Percentiles rank a stretch among this genome's conserved stretches.
These are phyloP conservation scores for Pocillopora meandrina DNA, from an alignment of 92 coral and sea anemone genomes.

Conservation along the genomic window DNA sequence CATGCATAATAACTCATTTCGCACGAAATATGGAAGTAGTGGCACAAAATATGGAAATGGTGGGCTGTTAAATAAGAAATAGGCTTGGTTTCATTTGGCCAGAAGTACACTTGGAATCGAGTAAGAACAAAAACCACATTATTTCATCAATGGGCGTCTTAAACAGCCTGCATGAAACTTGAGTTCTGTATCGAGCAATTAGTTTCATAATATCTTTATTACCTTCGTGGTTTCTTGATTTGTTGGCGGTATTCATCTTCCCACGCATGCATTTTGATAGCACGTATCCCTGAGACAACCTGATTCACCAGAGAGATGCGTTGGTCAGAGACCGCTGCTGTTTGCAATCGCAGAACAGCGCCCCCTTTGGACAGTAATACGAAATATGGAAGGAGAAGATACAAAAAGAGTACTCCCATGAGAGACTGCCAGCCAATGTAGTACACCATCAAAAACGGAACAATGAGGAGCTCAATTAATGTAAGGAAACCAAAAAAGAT, in stretches of 20 bases:
- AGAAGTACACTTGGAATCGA: too few relatives aligned
- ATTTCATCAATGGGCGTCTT: too few relatives aligned
- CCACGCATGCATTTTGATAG: constrained; percentile 1
- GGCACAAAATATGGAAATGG: too few relatives aligned
- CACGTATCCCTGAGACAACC: not conserved
- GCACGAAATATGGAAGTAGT: too few relatives aligned
- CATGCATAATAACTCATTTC: too few relatives aligned
- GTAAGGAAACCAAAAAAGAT: not conserved
- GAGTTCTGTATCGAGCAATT: too few relatives aligned
- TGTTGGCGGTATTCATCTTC: constrained; percentile 1
- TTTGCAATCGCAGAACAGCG: not conserved
- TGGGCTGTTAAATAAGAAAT: too few relatives aligned
- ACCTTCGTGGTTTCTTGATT: not conserved
- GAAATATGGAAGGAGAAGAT: constrained; percentile 1
- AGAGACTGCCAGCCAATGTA: constrained; percentile 20
- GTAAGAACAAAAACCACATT: too few relatives aligned
- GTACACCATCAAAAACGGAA: not conserved
- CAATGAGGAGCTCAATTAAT: not conserved
- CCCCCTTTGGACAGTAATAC: not conserved
- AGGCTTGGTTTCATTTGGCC: too few relatives aligned
- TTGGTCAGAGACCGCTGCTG: constrained; percentile 3
- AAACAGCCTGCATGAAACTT: too few relatives aligned
- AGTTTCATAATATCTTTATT: not conserved
- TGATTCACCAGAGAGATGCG: constrained; percentile 17
- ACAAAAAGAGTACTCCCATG: not conserved